These are phyloP conservation scores for Listrodromus nycthemerus DNA, from an alignment of 2,888 invertebrate species.

Conservation along the genomic window DNA sequence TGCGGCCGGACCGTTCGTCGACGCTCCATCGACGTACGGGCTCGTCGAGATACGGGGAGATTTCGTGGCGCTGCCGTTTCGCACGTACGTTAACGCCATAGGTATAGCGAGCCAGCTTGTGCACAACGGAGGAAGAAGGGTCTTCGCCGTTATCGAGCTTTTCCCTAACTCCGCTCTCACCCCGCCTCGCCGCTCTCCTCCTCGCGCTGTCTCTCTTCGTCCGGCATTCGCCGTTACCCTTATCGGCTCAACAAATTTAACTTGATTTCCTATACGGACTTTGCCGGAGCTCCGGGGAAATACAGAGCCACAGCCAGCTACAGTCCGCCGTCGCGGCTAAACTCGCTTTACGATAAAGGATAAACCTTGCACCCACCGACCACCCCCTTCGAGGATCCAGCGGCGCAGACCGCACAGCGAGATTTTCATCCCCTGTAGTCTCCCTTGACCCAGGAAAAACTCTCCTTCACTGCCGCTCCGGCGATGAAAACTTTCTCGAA, in stretches of 20 bases:
- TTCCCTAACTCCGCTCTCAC: slow-evolving; percentile 40
- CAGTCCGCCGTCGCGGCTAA: slow-evolving; percentile 75
- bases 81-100: slow-evolving; percentile 44
- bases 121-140: slow-evolving; percentile 68
- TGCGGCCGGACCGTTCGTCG: slow-evolving; percentile 35
- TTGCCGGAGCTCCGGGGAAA: slow-evolving; percentile 79
- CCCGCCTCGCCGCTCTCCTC: slow-evolving; percentile 11
- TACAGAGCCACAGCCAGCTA: slow-evolving; percentile 74
- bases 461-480: not conserved
- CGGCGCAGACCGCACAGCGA: slow-evolving; percentile 13
- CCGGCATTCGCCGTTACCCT: slow-evolving; percentile 72
- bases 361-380: slow-evolving; percentile 70
- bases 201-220: slow-evolving; percentile 36
- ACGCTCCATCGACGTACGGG: slow-evolving; percentile 28
- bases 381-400: slow-evolving; percentile 19
- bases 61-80: slow-evolving; percentile 41
- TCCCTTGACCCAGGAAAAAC: slow-evolving; percentile 70
- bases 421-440: slow-evolving; percentile 27
- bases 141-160: slow-evolving; percentile 73
- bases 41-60: slow-evolving; percentile 40
- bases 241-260: slow-evolving; percentile 82
- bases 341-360: slow-evolving; percentile 81
- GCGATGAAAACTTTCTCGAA: slow-evolving; percentile 24
- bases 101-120: slow-evolving; percentile 40
- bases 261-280: slow-evolving; percentile 82